A percentile compares a stretch with the other conserved stretches of the same genome.
phyloP scores from a whole-genome alignment of 2,888 invertebrate species.

The Melanostoma mellinum region DNA sequence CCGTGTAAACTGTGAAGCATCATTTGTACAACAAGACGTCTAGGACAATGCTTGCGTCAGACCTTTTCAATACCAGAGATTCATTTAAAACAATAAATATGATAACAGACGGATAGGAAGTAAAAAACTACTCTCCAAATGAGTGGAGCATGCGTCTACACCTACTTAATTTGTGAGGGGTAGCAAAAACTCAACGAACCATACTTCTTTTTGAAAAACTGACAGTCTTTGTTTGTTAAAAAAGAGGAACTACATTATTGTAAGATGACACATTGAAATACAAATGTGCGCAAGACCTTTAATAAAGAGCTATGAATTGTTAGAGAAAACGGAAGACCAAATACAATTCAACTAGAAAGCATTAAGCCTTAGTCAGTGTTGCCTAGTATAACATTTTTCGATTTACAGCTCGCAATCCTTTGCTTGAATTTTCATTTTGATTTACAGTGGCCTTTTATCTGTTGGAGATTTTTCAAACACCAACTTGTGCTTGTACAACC shows the following conservation, averaged over 20 bases:
- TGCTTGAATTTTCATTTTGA: too few relatives aligned
- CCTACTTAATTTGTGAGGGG: constrained; percentile 8
- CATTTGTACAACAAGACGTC: constrained; percentile 23
- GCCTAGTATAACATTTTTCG: constrained; percentile 11
- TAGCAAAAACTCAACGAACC: constrained; percentile 56
- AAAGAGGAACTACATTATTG: constrained; percentile 49
- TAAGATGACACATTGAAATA: constrained; percentile 65
- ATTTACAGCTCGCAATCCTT: neutral
- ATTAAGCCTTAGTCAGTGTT: constrained; percentile 36
- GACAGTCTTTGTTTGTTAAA: constrained; percentile 63
- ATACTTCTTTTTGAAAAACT: constrained; percentile 35
- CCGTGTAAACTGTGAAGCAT: constrained; percentile 25
- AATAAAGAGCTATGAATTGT: constrained; percentile 12
- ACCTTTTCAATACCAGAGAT: constrained; percentile 32
- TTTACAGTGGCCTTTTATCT: too few relatives aligned
- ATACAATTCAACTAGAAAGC: constrained; percentile 16
- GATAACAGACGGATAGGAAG: constrained; percentile 33
- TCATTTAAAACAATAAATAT: constrained; percentile 35
- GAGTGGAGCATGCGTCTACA: neutral
- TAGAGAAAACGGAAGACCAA: constrained; percentile 25
- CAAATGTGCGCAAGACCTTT: constrained; percentile 50
- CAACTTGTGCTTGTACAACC: too few relatives aligned
- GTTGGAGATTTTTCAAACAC: too few relatives aligned
- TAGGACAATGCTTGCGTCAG: constrained; percentile 57
- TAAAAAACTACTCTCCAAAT: constrained; percentile 15